phyloP scores from a whole-genome alignment of 2,113 vertebrate genomes.

The Anser brachyrhynchus region DNA sequence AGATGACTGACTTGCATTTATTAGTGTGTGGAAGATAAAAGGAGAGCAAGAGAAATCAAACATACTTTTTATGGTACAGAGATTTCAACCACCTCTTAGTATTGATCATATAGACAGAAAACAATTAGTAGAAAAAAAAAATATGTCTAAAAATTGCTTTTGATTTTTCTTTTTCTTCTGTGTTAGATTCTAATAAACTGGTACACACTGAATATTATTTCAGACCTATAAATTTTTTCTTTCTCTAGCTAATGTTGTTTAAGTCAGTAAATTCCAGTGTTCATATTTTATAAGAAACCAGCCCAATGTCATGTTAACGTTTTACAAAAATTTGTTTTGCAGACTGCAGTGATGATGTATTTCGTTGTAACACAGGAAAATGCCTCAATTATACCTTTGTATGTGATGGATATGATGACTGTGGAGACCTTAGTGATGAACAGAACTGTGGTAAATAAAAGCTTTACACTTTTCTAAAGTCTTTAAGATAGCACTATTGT shows the following conservation, averaged over 20 bases:
- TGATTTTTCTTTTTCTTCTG: neutral
- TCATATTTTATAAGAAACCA: neutral
- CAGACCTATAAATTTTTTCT: neutral
- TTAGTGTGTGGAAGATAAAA: neutral
- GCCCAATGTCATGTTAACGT: neutral
- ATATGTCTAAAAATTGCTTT: neutral
- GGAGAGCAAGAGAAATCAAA: neutral
- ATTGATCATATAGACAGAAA: neutral
- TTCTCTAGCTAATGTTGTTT: neutral
- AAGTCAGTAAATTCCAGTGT: neutral
- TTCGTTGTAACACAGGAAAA: conserved; percentile 88
- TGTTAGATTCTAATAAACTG: neutral
- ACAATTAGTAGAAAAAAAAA: neutral
- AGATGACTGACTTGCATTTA: neutral
- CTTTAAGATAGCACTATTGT: neutral
- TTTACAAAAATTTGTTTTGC: conserved; percentile 24
- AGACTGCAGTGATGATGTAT: conserved; percentile 85
- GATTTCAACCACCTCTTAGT: neutral
- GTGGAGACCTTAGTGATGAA: conserved; percentile 95
- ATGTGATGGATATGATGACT: conserved; percentile 96
- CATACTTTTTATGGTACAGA: neutral
- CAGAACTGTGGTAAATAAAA: conserved; percentile 86
- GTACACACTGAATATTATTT: neutral
- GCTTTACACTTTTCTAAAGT: neutral
- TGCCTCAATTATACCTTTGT: conserved; percentile 84